Conservation (phyloP, 2,888 invertebrate species). For the Digitonthophagus gazella region DNA sequence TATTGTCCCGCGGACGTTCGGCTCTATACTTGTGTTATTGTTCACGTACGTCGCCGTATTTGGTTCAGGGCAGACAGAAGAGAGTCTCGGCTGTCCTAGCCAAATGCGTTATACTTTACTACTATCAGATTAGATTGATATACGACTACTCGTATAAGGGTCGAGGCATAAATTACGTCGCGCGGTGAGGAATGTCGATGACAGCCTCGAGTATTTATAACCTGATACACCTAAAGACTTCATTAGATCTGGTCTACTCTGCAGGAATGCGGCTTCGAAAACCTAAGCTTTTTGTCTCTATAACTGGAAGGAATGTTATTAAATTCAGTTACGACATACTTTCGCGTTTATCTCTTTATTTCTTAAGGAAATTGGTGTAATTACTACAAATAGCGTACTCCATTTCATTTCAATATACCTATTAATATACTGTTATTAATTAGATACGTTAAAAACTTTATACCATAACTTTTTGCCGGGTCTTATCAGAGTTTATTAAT, state of each 20-base stretch:
- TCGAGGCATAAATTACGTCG: not conserved
- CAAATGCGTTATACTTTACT: not conserved
- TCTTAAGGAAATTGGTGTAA: not conserved
- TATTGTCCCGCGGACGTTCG: slow-evolving; percentile 2
- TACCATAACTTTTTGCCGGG: not conserved
- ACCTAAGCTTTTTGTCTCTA: not conserved
- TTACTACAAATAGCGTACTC: not conserved
- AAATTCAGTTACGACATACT: not conserved
- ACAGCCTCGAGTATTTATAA: not conserved
- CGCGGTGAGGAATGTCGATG: not conserved
- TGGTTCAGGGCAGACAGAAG: not conserved
- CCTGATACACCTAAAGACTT: not conserved
- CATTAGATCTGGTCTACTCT: not conserved
- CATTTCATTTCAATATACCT: too few relatives aligned
- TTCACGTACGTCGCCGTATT: slow-evolving; percentile 2
- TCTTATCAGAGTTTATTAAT: not conserved
- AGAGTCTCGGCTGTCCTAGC: not conserved
- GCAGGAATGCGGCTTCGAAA: not conserved
- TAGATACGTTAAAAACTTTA: too few relatives aligned
- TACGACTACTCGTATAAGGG: not conserved
- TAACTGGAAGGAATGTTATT: not conserved
- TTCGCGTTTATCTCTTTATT: not conserved
- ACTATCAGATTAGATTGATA: not conserved
- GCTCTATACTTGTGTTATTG: not conserved
- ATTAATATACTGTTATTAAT: too few relatives aligned